phyloP scores from a whole-genome alignment of 2,797 vertebrate genomes.

The Chelonia mydas region DNA sequence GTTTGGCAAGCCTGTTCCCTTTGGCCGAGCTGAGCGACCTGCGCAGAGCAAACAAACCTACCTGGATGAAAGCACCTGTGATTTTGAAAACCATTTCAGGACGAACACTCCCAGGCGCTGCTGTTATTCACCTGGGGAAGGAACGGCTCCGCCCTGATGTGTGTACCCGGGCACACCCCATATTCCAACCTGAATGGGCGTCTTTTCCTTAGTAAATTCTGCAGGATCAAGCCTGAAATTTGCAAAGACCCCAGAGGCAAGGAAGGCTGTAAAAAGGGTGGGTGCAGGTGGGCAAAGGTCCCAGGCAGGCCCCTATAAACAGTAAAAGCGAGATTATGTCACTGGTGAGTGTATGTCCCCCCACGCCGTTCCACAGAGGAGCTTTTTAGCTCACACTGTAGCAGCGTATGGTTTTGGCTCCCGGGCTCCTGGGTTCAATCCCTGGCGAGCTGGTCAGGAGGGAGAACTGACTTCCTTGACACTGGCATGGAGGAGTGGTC shows the following conservation, averaged over 20 bases:
- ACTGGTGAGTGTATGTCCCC: neutral
- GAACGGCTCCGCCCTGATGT: neutral
- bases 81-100: neutral
- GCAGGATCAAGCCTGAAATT: neutral
- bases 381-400: neutral
- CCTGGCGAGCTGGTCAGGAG: rapidly evolving
- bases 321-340: neutral
- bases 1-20: neutral
- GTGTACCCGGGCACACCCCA: neutral
- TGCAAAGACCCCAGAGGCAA: neutral
- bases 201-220: neutral
- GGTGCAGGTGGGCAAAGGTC: no score
- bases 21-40: neutral
- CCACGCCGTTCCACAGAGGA: neutral
- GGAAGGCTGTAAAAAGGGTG: neutral
- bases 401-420: rapidly evolving
- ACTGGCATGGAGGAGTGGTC: rapidly evolving
- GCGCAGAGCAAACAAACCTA: neutral
- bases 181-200: neutral
- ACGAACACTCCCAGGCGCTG: neutral
- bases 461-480: rapidly evolving
- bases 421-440: neutral
- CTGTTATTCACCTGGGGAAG: neutral
- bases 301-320: neutral
- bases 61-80: neutral